Conservation (phyloP, 1,140 invertebrate species). For the Pseudomyrmex flavicornis region DNA sequence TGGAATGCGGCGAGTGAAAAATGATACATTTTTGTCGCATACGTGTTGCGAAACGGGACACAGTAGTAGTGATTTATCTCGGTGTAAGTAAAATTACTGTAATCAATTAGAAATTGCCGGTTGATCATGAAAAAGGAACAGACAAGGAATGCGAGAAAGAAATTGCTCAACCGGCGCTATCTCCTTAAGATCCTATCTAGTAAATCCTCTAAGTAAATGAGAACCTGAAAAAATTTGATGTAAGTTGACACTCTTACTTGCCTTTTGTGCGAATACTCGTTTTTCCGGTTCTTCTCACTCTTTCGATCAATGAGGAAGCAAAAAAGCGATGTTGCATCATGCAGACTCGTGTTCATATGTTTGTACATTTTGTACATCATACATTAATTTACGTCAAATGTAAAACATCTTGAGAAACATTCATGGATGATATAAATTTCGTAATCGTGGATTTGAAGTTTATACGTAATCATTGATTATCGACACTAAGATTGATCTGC, state of each 20-base stretch:
- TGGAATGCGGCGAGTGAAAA: conserved; percentile 10
- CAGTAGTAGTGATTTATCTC: conserved; percentile 1
- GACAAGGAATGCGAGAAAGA: not conserved
- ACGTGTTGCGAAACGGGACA: not conserved
- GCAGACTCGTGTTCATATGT: not conserved
- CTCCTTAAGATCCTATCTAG: not conserved
- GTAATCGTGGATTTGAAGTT: not conserved
- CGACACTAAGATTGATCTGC: not conserved
- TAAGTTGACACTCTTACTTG: not conserved
- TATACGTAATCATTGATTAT: not conserved
- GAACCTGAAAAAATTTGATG: not conserved
- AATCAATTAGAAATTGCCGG: conserved; percentile 26
- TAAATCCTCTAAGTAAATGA: not conserved
- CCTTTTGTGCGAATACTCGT: not conserved
- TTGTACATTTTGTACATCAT: not conserved
- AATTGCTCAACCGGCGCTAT: not conserved
- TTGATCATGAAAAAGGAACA: not conserved
- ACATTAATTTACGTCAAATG: not conserved
- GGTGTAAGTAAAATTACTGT: not conserved
- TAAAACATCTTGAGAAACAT: not conserved
- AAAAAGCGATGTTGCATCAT: conserved; percentile 6
- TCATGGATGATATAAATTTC: not conserved
- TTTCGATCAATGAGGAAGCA: conserved; percentile 17
- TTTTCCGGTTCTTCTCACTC: not conserved
- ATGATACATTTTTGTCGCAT: conserved; percentile 13